Evolutionary conservation across 2,888 invertebrate genomes (phyloP).

Genomic region (Lacanobia wlatinum): DNA sequence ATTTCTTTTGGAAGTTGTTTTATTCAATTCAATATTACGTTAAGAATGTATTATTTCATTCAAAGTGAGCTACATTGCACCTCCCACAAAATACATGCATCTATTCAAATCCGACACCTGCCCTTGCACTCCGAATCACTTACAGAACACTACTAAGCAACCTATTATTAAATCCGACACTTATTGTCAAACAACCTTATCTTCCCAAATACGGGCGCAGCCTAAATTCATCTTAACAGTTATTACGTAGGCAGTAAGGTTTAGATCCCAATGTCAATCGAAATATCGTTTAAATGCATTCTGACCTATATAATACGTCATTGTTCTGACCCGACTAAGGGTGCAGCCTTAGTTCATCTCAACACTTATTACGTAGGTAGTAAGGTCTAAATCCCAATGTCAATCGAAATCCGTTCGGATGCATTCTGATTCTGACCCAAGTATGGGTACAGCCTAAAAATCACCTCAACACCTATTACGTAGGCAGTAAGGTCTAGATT

Average conservation of each 20-base stretch:
- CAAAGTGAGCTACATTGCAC: background rate
- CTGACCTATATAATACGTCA: no score
- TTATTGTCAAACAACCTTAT: slow-evolving; percentile 52
- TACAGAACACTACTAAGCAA: slow-evolving; percentile 3
- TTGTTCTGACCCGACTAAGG: no score
- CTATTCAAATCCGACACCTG: slow-evolving; percentile 24
- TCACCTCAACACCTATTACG: slow-evolving; percentile 49
- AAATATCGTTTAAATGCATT: slow-evolving; percentile 34
- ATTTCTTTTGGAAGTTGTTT: background rate
- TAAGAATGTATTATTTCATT: background rate
- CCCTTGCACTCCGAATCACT: slow-evolving; percentile 18
- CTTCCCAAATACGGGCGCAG: slow-evolving; percentile 45
- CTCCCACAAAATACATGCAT: slow-evolving; percentile 13
- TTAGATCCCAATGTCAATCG: slow-evolving; percentile 60
- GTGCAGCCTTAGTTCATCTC: no score
- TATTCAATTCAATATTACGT: background rate
- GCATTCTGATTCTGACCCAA: slow-evolving; percentile 3
- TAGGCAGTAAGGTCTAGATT: slow-evolving; percentile 64
- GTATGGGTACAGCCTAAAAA: slow-evolving; percentile 33
- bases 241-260: slow-evolving; percentile 65
- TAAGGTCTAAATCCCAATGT: no score
- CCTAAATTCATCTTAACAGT: slow-evolving; percentile 33
- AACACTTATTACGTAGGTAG: no score
- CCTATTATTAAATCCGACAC: slow-evolving; percentile 43
- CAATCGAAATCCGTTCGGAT: no score